Evolutionary conservation across 2,113 vertebrate genomes (phyloP), one percentile per base, ranked within the genome.

Genomic region (Trematomus loennbergii): DNA sequence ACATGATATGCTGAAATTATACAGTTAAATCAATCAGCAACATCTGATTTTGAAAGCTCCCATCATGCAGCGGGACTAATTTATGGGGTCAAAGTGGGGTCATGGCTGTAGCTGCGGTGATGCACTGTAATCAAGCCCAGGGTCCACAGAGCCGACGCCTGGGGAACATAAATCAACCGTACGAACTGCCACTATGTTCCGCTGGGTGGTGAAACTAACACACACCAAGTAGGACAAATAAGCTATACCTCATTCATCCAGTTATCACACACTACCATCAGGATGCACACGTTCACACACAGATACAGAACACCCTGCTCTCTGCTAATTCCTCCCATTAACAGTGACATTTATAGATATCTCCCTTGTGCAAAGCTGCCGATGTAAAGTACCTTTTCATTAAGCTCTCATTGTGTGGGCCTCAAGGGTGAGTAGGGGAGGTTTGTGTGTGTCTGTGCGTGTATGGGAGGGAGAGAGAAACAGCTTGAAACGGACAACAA

Each of bases 331-430:
- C 86, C 76, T 49, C 49, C 87, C 85, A 90, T 91, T 91, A 91
- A 83, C 80, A 83, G 76, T 91, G 89, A 89, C 91, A 89, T 92
- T 93, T 88, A 90, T 84, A 89, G 88, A 89, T 87, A 82, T 86
- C 88, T 88, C 87, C 86, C 90, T 54, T 64, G 79, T 84, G 85
- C 82, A 85, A 70, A 55, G 57, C 79, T 59, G 75, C 84, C 59
- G 82, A 83, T 81, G 86, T 88, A 89, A 89, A 93, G 90, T 90
- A 92, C 82, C 88, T 91, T 92, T 93, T 92, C 91, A 94, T 93
- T 92, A 93, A 90, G 87, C 78, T 78, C 80, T 88, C 89, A 88
- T 81, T 89, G 90, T 91, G 80, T 68, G 55, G 81, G 83, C 89
- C 91, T 86, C 81, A 58, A 77, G 86, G 87, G 88, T 59, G 76